Evolutionary conservation across 2,113 vertebrate species (phyloP), one percentile per base, ranked within the genome.

Genomic region (Phasianus colchicus): DNA sequence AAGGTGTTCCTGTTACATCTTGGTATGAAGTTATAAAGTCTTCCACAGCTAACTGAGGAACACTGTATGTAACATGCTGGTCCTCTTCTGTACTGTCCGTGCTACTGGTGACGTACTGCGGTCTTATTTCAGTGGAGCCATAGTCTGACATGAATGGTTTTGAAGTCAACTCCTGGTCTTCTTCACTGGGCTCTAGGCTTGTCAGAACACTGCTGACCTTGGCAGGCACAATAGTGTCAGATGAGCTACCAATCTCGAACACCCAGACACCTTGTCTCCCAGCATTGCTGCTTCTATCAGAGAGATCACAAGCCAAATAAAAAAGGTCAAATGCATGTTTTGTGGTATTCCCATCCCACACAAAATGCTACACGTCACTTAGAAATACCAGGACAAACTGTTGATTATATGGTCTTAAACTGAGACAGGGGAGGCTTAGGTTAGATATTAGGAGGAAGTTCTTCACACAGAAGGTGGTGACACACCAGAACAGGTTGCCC

Each of bases 211-310:
- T 93, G 30, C 79, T 96, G 94, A 98, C 97, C n/a, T 98, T 98
- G 2, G 98, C 98, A 32, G 98, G 96, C 65, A 98, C 92, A 22
- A 99, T 93, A 0, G 96, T 98, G 36, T 97, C 97, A 57, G 98
- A 97, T 1, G 97, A 98, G 6, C 98, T 98, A 42, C 99, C 98
- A 5, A 99, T 98, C 96, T 99, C 98, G 0, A 98, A 99, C 64
- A 99, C 98, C 99, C 99, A 99, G 47, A 99, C 78, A 2, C 99
- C 99, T 29, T 88, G 97, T 83, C 95, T 90, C 74, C 99, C 99
- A 21, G 98, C 97, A 97, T 99, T 99, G 84, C 99, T 99, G 91
- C 97, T 95, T 97, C 99, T 99, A 52, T 52, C 78, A 89, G 42
- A 65, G 38, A 94, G 52, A 83, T 90, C 16, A 95, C 17, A 42